Conservation (phyloP, 2,113 vertebrate species). For the Caranx melampygus region DNA sequence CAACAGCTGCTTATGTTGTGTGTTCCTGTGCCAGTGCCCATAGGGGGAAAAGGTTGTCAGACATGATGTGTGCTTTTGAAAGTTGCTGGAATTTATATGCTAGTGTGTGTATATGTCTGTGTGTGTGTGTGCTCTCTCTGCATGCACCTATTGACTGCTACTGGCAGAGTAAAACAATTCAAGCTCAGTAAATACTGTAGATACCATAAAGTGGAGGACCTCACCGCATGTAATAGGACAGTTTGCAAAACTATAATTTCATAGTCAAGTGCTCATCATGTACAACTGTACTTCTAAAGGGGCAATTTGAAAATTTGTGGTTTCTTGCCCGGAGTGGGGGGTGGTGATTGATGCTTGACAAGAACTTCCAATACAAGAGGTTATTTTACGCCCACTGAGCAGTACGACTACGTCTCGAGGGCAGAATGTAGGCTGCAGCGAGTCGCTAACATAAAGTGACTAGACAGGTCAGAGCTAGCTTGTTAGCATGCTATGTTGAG, state of each 20-base stretch:
- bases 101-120: not conserved
- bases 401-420: no score
- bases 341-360: no score
- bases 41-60: conserved; percentile 38
- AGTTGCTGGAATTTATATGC: conserved; percentile 30
- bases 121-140: not conserved
- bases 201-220: not conserved
- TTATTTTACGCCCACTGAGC: no score
- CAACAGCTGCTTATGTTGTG: conserved; percentile 67
- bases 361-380: no score
- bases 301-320: no score
- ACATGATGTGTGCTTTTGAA: conserved; percentile 47
- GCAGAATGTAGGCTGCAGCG: no score
- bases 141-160: not conserved
- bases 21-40: conserved; percentile 60
- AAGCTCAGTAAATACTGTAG: not conserved
- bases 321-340: no score
- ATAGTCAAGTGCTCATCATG: not conserved
- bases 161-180: not conserved
- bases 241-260: not conserved
- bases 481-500: no score
- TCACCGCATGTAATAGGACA: not conserved
- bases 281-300: not conserved
- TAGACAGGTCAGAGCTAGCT: no score
- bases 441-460: no score